Base-by-base conservation (phyloP, 2,888 invertebrate species). In the Siphlonurus alternatus region DNA sequence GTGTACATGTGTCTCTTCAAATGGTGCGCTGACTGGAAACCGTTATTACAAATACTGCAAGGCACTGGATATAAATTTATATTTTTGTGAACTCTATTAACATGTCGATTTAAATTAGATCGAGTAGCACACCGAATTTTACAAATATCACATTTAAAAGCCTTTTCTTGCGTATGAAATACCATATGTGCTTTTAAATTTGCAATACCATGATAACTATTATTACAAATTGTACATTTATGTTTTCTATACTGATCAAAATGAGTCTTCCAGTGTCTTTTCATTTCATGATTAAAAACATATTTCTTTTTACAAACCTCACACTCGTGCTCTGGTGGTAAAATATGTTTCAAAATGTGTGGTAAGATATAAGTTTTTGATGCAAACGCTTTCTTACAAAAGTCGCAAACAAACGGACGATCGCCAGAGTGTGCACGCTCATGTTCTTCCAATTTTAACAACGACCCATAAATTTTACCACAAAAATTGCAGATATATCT, bases 1-100 rank as follows among this genome's bases (percentile, higher is more conserved):
- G 82, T 83, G 56, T 86, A 75, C 61, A 83, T 66, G 51, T 69
- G 69, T 25, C 67, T 66, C 25, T 63, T 23, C 60, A 69, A 67
- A 19, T 66, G 38, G 10, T 65, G 60, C 20, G 67, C 66, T 1
- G 66, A 65, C 38, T 66, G 64, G 66, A 69, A 69, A 25, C 65
- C 61, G 64, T 67, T 65, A 5, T 67, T 67, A 56, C 69, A 69
- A 51, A 67, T 66, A 23, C 64, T 63, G 56, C 69, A 69, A 1
- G 62, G 56, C 65, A 80, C 73, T 63, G 73, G 71, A 63, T 74
- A 70, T 69, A 59, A 72, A 69, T 61, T 68, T 64, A 51, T 38
- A 54, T 72, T 71, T 15, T 72, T 64, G 23, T 66, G 65, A 51
- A 67, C 67, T 5, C 62, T 60, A 2, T 69, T 67, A 18, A n/a